phyloP scores from a whole-genome alignment of 2,888 invertebrate genomes.

The Amphipoea lucens region DNA sequence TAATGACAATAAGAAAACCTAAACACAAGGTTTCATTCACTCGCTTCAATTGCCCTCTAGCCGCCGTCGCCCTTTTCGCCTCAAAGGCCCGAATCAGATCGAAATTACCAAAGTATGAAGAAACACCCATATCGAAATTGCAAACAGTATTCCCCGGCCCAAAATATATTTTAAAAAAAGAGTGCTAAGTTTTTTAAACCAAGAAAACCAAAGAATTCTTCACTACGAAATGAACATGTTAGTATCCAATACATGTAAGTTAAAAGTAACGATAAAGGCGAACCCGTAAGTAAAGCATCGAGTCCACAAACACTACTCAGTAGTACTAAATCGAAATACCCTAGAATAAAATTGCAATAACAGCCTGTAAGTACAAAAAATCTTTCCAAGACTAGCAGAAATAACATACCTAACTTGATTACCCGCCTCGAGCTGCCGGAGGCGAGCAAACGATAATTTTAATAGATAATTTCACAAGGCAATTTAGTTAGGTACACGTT shows the following conservation, averaged over 20 bases:
- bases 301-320: not conserved
- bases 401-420: not conserved
- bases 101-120: conserved; percentile 13
- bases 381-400: not conserved
- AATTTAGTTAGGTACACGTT: not conserved
- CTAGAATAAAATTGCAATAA: not conserved
- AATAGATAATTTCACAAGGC: not conserved
- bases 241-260: not conserved
- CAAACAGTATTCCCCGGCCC: not conserved
- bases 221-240: not conserved
- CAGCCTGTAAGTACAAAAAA: not conserved
- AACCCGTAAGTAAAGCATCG: not conserved
- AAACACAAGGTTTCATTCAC: not conserved
- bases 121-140: conserved; percentile 6
- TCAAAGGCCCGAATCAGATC: not conserved
- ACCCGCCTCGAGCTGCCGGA: not conserved
- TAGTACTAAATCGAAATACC: not conserved
- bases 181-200: not conserved
- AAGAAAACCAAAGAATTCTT: not conserved
- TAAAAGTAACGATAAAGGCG: not conserved
- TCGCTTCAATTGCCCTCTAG: not conserved
- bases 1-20: not conserved
- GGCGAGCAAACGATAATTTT: not conserved
- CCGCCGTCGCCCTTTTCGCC: not conserved
- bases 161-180: too few relatives aligned